Conservation (phyloP, 1,140 invertebrate genomes). For the Drosophila nikananu region DNA sequence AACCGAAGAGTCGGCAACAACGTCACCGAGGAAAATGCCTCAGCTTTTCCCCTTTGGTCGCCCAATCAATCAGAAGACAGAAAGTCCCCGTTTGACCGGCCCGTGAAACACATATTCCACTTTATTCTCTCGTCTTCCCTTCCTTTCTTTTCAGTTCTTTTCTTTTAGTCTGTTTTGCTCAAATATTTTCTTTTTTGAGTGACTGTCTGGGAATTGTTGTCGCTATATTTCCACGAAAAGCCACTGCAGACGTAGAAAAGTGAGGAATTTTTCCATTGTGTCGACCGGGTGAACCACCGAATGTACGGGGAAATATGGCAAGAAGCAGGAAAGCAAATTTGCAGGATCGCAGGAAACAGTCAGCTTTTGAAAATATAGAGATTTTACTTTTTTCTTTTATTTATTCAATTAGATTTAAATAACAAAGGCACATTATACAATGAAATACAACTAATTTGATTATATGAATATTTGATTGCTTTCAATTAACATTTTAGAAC, state of each 20-base stretch:
- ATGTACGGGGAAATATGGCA: background rate
- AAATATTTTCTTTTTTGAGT: constrained; percentile 68
- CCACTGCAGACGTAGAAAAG: constrained; percentile 20
- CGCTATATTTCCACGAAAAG: constrained; percentile 42
- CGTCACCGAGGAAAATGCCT: constrained; percentile 62
- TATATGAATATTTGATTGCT: background rate
- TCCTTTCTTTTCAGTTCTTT: background rate
- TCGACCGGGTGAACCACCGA: constrained; percentile 5
- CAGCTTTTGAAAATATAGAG: background rate
- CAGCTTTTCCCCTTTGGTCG: constrained; percentile 29
- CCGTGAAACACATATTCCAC: constrained; percentile 2
- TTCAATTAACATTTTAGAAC: constrained; percentile 8
- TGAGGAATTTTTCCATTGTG: constrained; percentile 48
- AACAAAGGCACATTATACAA: background rate
- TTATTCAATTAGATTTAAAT: background rate
- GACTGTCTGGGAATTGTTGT: constrained; percentile 59
- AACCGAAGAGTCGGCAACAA: constrained; percentile 71
- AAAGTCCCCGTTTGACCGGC: constrained; percentile 22
- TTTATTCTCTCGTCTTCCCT: constrained; percentile 15
- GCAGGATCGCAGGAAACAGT: background rate
- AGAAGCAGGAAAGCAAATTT: background rate
- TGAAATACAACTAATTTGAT: background rate
- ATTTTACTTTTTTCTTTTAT: background rate
- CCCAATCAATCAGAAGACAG: constrained; percentile 67
- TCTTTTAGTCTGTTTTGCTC: constrained; percentile 45